Conservation (phyloP, 1,140 invertebrate species). For the Drosophila jambulina region DNA sequence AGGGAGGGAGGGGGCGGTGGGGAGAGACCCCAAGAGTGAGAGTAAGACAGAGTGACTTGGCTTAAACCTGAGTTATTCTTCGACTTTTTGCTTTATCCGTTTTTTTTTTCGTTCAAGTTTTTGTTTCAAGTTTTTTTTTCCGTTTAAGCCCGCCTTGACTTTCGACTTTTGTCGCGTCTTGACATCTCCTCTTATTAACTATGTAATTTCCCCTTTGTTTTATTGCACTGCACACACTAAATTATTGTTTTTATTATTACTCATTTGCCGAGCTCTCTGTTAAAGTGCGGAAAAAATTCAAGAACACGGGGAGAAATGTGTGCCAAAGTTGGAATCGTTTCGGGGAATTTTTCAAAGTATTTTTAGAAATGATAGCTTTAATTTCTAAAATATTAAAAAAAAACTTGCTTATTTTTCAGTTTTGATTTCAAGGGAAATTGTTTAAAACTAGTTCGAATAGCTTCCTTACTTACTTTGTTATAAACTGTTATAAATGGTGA, state of each 20-base stretch:
- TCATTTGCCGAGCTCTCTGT: constrained; percentile 19
- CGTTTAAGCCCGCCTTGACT: constrained; percentile 65
- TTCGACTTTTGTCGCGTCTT: constrained; percentile 79
- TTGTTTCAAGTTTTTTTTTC: constrained; percentile 26
- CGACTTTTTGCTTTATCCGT: constrained; percentile 12
- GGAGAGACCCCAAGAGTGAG: neutral
- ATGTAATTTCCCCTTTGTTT: constrained; percentile 60
- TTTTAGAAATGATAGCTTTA: no score
- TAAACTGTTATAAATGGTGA: no score
- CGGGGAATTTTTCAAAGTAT: neutral
- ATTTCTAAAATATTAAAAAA: no score
- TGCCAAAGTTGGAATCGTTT: neutral
- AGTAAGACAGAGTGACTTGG: constrained; percentile 23
- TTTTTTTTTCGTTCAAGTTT: constrained; percentile 27
- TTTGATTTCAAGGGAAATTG: no score
- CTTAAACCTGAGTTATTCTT: constrained; percentile 36
- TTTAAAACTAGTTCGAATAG: no score
- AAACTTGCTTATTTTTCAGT: no score
- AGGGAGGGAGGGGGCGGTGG: neutral
- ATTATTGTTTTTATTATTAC: constrained; percentile 67
- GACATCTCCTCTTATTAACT: constrained; percentile 74
- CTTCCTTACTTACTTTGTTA: no score
- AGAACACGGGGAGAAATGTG: neutral
- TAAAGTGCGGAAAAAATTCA: constrained; percentile 5
- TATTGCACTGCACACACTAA: constrained; percentile 74